A percentile compares a stretch with the other conserved stretches of the same genome.
phyloP scores from a whole-genome alignment of 2,797 vertebrate species.

The Trichosurus vulpecula region DNA sequence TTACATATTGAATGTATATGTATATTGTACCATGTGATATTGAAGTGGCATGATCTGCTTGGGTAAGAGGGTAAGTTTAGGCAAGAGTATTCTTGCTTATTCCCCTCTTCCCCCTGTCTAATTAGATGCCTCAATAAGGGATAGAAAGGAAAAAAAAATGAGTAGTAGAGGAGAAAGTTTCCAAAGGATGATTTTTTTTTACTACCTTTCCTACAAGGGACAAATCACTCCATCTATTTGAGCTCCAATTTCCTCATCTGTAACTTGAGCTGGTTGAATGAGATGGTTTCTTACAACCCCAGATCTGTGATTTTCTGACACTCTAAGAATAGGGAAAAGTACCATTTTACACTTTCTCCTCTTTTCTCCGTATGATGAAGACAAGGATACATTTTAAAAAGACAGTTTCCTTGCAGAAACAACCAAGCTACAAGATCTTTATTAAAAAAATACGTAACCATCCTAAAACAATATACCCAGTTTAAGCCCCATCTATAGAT shows the following conservation, averaged over 20 bases:
- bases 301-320: neutral
- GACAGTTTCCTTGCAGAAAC: slow-evolving; percentile 42
- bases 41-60: neutral
- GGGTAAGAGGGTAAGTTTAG: too few species aligned
- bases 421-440: slow-evolving; percentile 38
- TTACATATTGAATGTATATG: neutral
- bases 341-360: slow-evolving; percentile 14
- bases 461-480: slow-evolving; percentile 28
- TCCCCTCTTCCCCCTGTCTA: too few species aligned
- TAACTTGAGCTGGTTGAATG: neutral
- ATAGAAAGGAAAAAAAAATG: too few species aligned
- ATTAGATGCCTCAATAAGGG: too few species aligned
- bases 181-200: too few species aligned
- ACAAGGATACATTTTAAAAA: slow-evolving; percentile 25
- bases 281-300: too few species aligned
- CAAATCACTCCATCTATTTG: neutral
- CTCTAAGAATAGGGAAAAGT: slow-evolving; percentile 22
- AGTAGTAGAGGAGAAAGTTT: too few species aligned
- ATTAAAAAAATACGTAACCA: slow-evolving; percentile 2
- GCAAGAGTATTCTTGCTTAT: too few species aligned
- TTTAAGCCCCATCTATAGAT: slow-evolving; percentile 40
- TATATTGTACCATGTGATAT: neutral
- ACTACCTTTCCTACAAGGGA: too few species aligned
- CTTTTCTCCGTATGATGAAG: slow-evolving; percentile 3
- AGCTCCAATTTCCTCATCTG: neutral